These are phyloP conservation scores for Steromphala cineraria DNA, from an alignment of 2,888 invertebrate genomes.

Conservation along the genomic window DNA sequence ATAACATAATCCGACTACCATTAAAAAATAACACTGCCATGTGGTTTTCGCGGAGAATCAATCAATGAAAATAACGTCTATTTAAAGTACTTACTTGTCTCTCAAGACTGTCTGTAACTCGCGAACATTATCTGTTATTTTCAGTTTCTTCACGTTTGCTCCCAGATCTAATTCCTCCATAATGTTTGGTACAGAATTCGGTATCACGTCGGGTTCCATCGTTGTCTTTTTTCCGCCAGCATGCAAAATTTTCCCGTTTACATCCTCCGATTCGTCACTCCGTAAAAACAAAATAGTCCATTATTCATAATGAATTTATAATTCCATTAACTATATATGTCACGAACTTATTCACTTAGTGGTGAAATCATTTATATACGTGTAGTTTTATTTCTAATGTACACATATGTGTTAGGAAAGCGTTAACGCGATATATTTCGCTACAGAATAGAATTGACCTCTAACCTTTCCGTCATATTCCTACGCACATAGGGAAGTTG, in stretches of 20 bases:
- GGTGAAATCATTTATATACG: no score
- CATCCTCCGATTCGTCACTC: not conserved
- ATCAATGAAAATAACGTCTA: conserved; percentile 24
- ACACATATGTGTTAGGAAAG: no score
- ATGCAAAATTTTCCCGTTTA: not conserved
- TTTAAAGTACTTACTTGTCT: conserved; percentile 74
- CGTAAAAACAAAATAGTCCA: conserved; percentile 5
- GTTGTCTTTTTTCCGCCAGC: conserved; percentile 25
- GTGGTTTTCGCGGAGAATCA: conserved; percentile 78
- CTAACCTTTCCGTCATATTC: no score
- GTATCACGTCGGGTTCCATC: conserved; percentile 62
- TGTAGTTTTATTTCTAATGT: no score
- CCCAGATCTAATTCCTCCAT: conserved; percentile 71
- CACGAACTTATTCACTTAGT: no score
- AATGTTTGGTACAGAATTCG: conserved; percentile 27
- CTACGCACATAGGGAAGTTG: no score
- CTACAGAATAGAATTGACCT: no score
- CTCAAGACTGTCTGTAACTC: conserved; percentile 77
- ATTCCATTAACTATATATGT: no score
- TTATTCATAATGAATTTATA: no score
- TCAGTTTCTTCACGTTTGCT: conserved; percentile 60
- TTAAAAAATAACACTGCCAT: not conserved
- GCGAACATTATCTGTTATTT: conserved; percentile 70
- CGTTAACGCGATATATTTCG: no score
- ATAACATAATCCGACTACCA: not conserved